A percentile compares a stretch with the other conserved stretches of the same genome.
Evolutionary conservation across 2,797 vertebrate genomes (phyloP).

Genomic region (Sphenodon punctatus): DNA sequence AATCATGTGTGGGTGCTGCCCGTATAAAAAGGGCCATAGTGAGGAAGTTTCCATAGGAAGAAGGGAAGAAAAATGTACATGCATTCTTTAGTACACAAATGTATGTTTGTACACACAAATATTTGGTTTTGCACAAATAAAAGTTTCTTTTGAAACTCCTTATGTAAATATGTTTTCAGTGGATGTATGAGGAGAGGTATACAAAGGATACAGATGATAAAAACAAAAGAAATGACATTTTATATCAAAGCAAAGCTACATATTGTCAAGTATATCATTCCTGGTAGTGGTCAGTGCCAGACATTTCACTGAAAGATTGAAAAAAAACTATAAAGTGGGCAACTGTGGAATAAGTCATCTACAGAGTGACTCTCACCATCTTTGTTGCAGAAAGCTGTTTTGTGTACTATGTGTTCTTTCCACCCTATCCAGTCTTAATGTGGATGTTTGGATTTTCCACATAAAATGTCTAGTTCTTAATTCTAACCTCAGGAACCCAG

Average conservation of each 20-base stretch:
- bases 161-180: background rate
- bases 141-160: background rate
- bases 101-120: too few species aligned
- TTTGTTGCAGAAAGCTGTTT: too few species aligned
- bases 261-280: background rate
- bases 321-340: background rate
- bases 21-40: too few species aligned
- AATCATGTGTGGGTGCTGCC: too few species aligned
- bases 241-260: background rate
- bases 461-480: background rate
- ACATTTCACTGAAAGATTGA: too few species aligned
- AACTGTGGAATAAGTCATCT: background rate
- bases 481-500: background rate
- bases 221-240: fast-evolving
- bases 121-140: too few species aligned
- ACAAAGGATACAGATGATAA: fast-evolving
- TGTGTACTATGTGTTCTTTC: too few species aligned
- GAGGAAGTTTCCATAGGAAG: too few species aligned
- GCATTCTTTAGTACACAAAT: too few species aligned
- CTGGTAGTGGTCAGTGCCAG: background rate
- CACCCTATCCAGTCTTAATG: fast-evolving
- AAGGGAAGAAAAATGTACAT: too few species aligned
- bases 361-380: background rate
- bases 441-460: background rate
- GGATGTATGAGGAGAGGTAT: background rate